A percentile compares a stretch with the other conserved stretches of the same genome.
Evolutionary conservation across 92 coral and sea anemone genomes (phyloP).

Genomic region (Epizoanthus illoricatus): DNA sequence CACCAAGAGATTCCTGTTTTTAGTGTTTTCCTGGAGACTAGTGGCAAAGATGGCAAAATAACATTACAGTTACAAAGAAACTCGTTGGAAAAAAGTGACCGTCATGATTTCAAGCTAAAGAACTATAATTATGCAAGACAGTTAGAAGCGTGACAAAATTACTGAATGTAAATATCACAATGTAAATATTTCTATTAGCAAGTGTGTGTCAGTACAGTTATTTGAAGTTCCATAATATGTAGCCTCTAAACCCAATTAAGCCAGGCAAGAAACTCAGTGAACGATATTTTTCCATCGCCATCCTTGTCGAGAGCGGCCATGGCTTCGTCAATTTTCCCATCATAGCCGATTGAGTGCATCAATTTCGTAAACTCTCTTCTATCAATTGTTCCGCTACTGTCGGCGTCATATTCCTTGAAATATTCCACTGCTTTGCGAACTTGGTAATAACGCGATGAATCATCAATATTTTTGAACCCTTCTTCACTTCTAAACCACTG

Average conservation of each 20-base stretch:
- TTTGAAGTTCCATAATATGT: not conserved
- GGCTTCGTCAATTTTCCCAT: constrained; percentile 56
- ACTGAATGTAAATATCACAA: too few relatives aligned
- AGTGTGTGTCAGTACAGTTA: constrained; percentile 12
- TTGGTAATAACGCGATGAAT: constrained; percentile 57
- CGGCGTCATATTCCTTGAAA: constrained; percentile 81
- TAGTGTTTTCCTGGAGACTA: too few relatives aligned
- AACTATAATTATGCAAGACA: too few relatives aligned
- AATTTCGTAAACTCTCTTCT: constrained; percentile 68
- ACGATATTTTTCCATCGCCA: constrained; percentile 88
- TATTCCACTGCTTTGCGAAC: constrained; percentile 75
- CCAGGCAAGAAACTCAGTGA: constrained; percentile 84
- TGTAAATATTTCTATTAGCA: too few relatives aligned
- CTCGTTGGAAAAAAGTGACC: too few relatives aligned
- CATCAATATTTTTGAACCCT: constrained; percentile 64
- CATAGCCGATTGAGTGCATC: constrained; percentile 52
- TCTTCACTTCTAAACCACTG: constrained; percentile 75
- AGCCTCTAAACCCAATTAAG: constrained; percentile 51
- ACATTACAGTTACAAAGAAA: too few relatives aligned
- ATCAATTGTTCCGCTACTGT: constrained; percentile 79
- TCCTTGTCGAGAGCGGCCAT: constrained; percentile 66
- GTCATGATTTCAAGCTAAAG: too few relatives aligned
- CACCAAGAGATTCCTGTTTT: too few relatives aligned
- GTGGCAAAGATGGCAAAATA: too few relatives aligned
- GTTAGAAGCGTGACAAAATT: too few relatives aligned